phyloP scores from a whole-genome alignment of 2,113 vertebrate genomes.

The Odontesthes bonariensis region DNA sequence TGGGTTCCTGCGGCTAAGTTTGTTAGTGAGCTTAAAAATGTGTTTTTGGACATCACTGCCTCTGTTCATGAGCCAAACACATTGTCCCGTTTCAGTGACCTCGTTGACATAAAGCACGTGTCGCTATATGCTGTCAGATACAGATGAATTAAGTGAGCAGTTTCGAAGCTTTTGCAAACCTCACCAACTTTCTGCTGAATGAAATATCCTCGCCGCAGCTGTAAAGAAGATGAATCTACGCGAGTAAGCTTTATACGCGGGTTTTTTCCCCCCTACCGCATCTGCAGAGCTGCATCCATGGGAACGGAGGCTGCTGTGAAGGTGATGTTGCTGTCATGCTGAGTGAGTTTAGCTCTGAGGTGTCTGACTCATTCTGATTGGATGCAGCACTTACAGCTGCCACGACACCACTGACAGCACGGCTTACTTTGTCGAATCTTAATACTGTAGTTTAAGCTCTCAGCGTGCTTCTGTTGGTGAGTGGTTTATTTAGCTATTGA shows the following conservation, averaged over 20 bases:
- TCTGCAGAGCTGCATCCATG: conserved; percentile 5
- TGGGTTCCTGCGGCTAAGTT: neutral
- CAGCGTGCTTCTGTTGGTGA: no score
- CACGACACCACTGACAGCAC: conserved; percentile 34
- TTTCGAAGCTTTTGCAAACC: no score
- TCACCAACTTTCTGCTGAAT: no score
- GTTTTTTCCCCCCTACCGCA: neutral
- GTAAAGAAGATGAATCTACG: neutral
- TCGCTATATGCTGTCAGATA: no score
- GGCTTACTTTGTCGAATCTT: neutral
- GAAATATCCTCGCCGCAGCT: neutral
- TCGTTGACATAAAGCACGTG: no score
- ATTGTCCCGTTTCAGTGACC: no score
- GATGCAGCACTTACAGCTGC: conserved; percentile 4
- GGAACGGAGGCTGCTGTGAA: conserved; percentile 2
- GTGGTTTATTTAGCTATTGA: neutral
- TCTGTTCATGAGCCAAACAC: neutral
- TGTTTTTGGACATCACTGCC: no score
- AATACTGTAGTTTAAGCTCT: neutral
- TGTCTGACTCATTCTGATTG: conserved; percentile 35
- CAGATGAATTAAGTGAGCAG: no score
- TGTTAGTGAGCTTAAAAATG: neutral
- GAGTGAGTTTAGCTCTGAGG: conserved; percentile 8
- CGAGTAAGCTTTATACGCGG: no score
- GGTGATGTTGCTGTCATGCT: conserved; percentile 8